Conservation (phyloP, 1,140 invertebrate genomes). For the Venturia canescens region DNA sequence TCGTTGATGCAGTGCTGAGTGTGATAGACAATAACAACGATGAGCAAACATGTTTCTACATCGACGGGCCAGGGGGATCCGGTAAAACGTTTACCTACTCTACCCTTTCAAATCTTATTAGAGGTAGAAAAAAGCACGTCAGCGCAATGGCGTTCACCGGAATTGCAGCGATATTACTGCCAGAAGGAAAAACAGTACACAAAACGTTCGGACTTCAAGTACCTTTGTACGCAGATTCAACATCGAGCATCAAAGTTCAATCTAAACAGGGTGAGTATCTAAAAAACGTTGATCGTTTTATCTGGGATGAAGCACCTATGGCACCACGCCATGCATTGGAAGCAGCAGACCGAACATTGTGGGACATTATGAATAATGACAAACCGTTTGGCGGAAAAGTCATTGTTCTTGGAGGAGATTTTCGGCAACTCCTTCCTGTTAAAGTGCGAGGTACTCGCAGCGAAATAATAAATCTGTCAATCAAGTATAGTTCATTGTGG, state of each 20-base stretch:
- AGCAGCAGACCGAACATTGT: conserved; percentile 51
- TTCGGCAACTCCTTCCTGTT: too few relatives aligned
- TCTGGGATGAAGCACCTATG: conserved; percentile 63
- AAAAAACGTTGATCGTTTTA: conserved; percentile 16
- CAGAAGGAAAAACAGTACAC: conserved; percentile 21
- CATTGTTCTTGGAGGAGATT: too few relatives aligned
- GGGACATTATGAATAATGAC: conserved; percentile 52
- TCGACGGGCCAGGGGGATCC: too few relatives aligned
- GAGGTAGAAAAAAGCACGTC: neutral
- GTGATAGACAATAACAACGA: neutral
- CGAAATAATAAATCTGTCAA: conserved; percentile 49
- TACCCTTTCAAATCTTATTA: too few relatives aligned
- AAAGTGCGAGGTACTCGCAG: too few relatives aligned
- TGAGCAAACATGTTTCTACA: conserved; percentile 15
- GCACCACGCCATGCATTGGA: conserved; percentile 46
- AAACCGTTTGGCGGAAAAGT: conserved; percentile 55
- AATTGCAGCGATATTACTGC: conserved; percentile 41
- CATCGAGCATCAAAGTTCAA: conserved; percentile 12
- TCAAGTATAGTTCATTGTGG: conserved; percentile 50
- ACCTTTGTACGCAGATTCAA: conserved; percentile 16
- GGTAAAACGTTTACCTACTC: too few relatives aligned
- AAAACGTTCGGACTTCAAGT: conserved; percentile 17
- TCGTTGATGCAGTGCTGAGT: conserved; percentile 38
- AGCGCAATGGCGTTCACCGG: conserved; percentile 32
- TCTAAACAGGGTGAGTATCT: conserved; percentile 10